phyloP scores from a whole-genome alignment of 2,797 vertebrate genomes.

The Cephalopachus bancanus region DNA sequence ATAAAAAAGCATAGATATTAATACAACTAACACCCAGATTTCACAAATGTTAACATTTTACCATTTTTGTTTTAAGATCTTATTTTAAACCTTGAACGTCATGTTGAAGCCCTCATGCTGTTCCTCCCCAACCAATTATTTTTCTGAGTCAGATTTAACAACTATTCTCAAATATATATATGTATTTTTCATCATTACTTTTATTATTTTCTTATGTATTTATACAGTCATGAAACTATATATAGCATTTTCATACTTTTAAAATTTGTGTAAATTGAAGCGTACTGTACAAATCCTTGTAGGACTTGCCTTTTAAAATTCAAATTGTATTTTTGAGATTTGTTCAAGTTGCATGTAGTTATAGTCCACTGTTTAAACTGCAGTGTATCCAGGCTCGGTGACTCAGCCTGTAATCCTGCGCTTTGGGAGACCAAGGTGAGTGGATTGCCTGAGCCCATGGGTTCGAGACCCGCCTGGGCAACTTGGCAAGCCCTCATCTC shows the following conservation, averaged over 20 bases:
- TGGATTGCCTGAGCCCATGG: no score
- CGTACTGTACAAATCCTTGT: slow-evolving; percentile 23
- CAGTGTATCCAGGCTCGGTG: no score
- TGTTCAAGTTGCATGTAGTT: background rate
- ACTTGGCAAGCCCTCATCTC: no score
- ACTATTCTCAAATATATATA: slow-evolving; percentile 54
- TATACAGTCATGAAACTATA: slow-evolving; percentile 31
- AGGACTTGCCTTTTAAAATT: slow-evolving; percentile 45
- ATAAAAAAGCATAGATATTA: background rate
- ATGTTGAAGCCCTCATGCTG: background rate
- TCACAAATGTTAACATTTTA: background rate
- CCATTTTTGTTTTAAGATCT: background rate
- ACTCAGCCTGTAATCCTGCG: no score
- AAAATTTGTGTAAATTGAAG: slow-evolving; percentile 46
- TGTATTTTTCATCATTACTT: slow-evolving; percentile 53
- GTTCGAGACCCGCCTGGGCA: no score
- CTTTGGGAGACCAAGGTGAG: no score
- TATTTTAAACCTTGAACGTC: slow-evolving; percentile 35
- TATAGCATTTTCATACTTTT: slow-evolving; percentile 55
- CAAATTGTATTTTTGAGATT: background rate
- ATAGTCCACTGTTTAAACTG: background rate
- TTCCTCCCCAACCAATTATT: background rate
- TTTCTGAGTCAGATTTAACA: slow-evolving; percentile 47
- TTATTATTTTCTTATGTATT: slow-evolving; percentile 61
- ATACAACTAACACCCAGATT: background rate